These are phyloP conservation scores for Rhombomys opimus DNA, from an alignment of 2,113 vertebrate genomes.

Conservation along the genomic window DNA sequence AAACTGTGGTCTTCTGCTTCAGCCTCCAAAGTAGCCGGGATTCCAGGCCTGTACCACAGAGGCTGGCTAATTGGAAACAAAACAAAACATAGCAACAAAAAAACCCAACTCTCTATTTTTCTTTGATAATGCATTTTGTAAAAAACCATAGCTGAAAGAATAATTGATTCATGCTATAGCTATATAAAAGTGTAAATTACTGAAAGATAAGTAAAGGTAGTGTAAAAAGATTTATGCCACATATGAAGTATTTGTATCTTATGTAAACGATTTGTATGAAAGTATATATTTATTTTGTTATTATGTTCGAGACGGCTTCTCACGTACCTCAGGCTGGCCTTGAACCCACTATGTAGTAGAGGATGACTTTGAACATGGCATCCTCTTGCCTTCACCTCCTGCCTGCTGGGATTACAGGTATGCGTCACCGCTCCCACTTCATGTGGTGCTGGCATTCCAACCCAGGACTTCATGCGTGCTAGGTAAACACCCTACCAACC, in stretches of 20 bases:
- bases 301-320: neutral
- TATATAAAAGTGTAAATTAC: conserved; percentile 8
- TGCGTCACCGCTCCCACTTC: no score
- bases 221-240: neutral
- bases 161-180: neutral
- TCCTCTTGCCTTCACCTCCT: neutral
- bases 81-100: neutral
- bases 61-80: neutral
- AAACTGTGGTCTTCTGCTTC: neutral
- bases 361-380: neutral
- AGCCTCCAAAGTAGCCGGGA: neutral
- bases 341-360: neutral
- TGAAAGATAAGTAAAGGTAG: neutral
- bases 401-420: neutral
- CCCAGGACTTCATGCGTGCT: neutral
- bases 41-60: neutral
- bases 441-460: neutral
- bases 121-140: conserved; percentile 64
- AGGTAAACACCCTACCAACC: neutral
- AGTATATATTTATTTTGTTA: neutral
- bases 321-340: neutral
- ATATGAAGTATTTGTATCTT: neutral
- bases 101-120: neutral
- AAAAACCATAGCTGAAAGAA: conserved; percentile 38
- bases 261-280: neutral